These are phyloP conservation scores for Threskiornis aethiopicus DNA, from an alignment of 2,797 vertebrate genomes.

Conservation along the genomic window DNA sequence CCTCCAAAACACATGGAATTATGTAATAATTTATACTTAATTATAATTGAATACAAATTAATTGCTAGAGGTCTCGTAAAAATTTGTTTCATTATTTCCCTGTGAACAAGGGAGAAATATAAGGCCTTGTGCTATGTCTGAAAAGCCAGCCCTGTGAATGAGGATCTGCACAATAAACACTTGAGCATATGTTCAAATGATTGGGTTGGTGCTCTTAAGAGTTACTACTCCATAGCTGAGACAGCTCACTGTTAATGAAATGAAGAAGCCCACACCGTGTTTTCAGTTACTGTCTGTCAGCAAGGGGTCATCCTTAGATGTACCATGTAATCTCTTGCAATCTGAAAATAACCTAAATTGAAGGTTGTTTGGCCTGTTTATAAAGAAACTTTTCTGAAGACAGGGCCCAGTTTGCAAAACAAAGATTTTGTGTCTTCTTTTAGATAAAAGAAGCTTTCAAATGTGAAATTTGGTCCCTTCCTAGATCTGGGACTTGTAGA, in stretches of 20 bases:
- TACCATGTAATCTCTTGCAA: not conserved
- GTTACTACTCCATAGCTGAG: not conserved
- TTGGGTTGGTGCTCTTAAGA: not conserved
- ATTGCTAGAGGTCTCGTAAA: not conserved
- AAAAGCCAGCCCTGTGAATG: not conserved
- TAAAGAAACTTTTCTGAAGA: not conserved
- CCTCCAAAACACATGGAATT: not conserved
- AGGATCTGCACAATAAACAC: not conserved
- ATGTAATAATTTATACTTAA: not conserved
- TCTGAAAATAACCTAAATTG: not conserved
- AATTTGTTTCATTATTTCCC: not conserved
- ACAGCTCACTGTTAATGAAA: not conserved
- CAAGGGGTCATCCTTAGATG: not conserved
- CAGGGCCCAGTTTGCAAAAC: not conserved
- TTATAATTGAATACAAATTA: not conserved
- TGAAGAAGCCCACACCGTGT: not conserved
- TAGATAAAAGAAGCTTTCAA: not conserved
- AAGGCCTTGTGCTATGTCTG: not conserved
- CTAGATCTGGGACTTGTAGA: not conserved
- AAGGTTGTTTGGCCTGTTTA: not conserved
- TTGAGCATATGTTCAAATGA: not conserved
- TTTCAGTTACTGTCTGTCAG: not conserved
- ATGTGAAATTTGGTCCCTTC: not conserved
- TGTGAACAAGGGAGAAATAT: not conserved
- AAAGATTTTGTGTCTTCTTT: not conserved